Evolutionary conservation across 2,797 vertebrate species (phyloP).

Genomic region (Pseudocheirus occidentalis): DNA sequence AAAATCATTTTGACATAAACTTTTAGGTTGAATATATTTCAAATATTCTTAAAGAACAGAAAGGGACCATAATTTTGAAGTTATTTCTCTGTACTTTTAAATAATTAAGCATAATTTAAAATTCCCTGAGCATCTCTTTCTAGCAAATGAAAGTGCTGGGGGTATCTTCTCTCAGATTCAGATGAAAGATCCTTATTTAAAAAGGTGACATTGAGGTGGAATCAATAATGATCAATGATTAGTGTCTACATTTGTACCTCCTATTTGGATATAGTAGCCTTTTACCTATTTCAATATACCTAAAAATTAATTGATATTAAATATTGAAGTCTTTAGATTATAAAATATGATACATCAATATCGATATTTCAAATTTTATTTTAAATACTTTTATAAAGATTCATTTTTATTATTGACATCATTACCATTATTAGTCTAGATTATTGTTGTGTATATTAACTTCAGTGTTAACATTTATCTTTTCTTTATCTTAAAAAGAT

Average conservation of each 20-base stretch:
- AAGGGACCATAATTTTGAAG: conserved; percentile 34
- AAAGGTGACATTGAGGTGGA: conserved; percentile 38
- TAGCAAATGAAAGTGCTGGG: neutral
- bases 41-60: conserved; percentile 49
- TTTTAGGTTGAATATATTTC: conserved; percentile 57
- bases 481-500: neutral
- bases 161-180: neutral
- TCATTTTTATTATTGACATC: neutral
- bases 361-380: neutral
- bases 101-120: conserved; percentile 44
- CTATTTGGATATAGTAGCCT: conserved; percentile 5
- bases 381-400: conserved; percentile 34
- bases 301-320: conserved; percentile 60
- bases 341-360: neutral
- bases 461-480: neutral
- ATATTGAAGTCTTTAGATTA: conserved; percentile 56
- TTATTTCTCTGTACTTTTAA: conserved; percentile 25
- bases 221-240: conserved; percentile 59
- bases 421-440: conserved; percentile 29
- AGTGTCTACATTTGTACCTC: neutral
- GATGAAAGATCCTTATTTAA: conserved; percentile 3
- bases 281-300: conserved; percentile 21
- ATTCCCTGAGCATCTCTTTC: neutral
- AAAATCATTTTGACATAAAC: conserved; percentile 47
- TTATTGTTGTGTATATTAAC: conserved; percentile 20